These are phyloP conservation scores for Aplodontia rufa DNA, from an alignment of 2,113 vertebrate genomes.

Conservation along the genomic window DNA sequence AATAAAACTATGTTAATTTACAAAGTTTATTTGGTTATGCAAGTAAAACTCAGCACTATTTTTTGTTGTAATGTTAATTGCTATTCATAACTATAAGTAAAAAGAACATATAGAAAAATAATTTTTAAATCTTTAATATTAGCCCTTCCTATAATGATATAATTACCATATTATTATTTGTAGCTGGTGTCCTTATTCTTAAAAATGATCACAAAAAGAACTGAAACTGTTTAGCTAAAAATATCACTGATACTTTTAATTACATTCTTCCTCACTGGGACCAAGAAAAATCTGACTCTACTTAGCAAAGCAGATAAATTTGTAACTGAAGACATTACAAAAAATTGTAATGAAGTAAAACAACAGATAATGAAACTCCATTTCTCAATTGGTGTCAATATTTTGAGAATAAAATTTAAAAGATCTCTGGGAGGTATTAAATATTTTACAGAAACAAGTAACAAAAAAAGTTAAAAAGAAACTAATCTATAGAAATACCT, in stretches of 20 bases:
- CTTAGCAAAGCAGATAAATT: conserved; percentile 9
- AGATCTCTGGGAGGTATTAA: background rate
- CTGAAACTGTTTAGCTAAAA: background rate
- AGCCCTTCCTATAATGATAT: background rate
- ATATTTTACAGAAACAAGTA: background rate
- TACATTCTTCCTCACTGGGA: background rate
- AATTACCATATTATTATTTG: conserved; percentile 21
- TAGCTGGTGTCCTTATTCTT: background rate
- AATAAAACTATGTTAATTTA: conserved; percentile 14
- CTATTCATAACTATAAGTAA: background rate
- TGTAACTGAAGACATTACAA: background rate
- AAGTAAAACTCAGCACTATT: conserved; percentile 15
- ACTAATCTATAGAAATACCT: background rate
- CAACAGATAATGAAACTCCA: background rate
- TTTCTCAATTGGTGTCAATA: conserved; percentile 1
- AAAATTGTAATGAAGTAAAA: conserved; percentile 14
- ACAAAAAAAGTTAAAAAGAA: conserved; percentile 35
- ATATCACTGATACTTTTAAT: conserved; percentile 10
- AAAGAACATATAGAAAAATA: background rate
- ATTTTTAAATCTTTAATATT: background rate
- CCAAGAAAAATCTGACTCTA: background rate
- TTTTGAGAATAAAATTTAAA: conserved; percentile 1
- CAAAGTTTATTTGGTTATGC: conserved; percentile 15
- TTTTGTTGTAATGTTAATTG: background rate
- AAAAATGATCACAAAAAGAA: conserved; percentile 13